Percentiles rank a stretch among this genome's conserved stretches.
phyloP scores from a whole-genome alignment of 2,113 vertebrate genomes.

The Phalacrocorax pelagicus region DNA sequence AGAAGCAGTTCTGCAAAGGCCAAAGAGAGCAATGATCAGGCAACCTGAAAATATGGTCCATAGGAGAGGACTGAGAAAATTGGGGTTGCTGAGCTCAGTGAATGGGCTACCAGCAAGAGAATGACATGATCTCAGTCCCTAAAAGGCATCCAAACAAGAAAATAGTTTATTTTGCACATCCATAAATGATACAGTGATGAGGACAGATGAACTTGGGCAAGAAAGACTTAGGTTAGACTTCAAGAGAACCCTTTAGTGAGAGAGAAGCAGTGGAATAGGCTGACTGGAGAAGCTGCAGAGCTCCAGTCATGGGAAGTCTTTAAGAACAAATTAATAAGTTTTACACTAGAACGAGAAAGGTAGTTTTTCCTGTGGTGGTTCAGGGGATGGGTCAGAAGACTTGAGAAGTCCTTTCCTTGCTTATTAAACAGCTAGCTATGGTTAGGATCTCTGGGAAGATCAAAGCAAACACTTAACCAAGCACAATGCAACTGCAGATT shows the following conservation, averaged over 20 bases:
- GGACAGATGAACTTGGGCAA: background rate
- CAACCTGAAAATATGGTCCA: background rate
- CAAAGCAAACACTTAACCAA: background rate
- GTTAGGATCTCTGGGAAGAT: conserved; percentile 9
- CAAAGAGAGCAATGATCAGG: background rate
- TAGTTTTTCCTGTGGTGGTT: conserved; percentile 16
- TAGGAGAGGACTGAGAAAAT: background rate
- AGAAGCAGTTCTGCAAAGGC: background rate
- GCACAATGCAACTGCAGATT: background rate
- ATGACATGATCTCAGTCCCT: background rate
- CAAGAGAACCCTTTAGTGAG: background rate
- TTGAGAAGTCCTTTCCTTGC: background rate
- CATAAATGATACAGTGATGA: background rate
- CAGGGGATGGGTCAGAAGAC: background rate
- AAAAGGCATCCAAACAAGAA: background rate
- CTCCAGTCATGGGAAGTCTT: background rate
- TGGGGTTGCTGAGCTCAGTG: background rate
- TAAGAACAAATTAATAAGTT: background rate
- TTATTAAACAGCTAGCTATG: background rate
- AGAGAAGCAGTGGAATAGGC: background rate
- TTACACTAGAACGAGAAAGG: background rate
- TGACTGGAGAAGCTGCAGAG: background rate
- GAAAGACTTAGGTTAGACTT: background rate
- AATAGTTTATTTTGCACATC: background rate
- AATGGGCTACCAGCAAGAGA: background rate